Base-by-base conservation (phyloP, 2,888 invertebrate species). In the Psylliodes chrysocephalus region DNA sequence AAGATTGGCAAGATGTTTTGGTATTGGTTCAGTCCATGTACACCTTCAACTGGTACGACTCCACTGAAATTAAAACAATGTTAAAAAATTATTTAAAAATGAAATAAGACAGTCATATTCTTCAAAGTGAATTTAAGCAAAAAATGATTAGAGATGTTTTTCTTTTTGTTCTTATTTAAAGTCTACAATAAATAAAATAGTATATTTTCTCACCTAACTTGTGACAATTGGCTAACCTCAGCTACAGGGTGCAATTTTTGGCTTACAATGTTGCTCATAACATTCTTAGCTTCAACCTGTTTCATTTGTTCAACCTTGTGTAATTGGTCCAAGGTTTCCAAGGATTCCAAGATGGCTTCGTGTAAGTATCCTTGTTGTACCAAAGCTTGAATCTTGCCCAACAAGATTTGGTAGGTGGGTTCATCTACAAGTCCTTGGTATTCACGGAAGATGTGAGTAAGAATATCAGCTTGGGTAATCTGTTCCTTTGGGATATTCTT, bases 341-440 rank as follows among this genome's bases (percentile, higher is more conserved):
- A 49, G 8, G 15, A 14, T 4, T 49, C 49, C 2, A 49, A 17
- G 17, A 49, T 14, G 28, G 28, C 6, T 28, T 14, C 4, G 15
- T 14, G 28, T 8, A 42, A 10, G 15, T 8, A 17, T 42, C 42
- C 42, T 3, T 3, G 1, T 2, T 42, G 3, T 2, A 42, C 42
- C 46, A 49, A 49, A 49, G 25, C n/a, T 28, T 28, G 14, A 22
- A 49, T 28, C 7, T 28, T 49, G 15, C 22, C 49, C 28, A 49
- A 28, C 5, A 49, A 3, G 2, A 14, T 15, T 15, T 15, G 7
- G 28, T 28, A 49, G 14, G 49, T 49, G 6, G 6, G 12, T 19
- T 49, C 49, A 19, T 28, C 30, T 49, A 49, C 49, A 17, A 49
- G 8, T 2, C 28, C 28, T 49, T 49, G n/a, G 49, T 46, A 28